These are phyloP conservation scores for Trachelus iudaicus DNA, from an alignment of 2,888 invertebrate genomes.

Conservation along the genomic window DNA sequence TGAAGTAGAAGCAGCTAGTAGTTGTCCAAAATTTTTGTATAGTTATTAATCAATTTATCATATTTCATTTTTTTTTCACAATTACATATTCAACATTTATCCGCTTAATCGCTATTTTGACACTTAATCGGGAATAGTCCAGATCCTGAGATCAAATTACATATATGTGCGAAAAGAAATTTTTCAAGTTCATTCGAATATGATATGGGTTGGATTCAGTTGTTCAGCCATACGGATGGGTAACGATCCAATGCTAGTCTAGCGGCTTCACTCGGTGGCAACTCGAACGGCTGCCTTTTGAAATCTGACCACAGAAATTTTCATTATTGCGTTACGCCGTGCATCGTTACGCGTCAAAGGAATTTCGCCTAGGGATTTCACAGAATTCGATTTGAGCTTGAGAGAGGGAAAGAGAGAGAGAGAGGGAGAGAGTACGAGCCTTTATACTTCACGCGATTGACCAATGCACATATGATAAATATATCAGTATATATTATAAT, in stretches of 20 bases:
- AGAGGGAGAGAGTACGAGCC: background rate
- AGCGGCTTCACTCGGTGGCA: conserved; percentile 11
- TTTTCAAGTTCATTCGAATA: background rate
- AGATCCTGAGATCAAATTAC: background rate
- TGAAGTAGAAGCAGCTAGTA: background rate
- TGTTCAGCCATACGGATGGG: background rate
- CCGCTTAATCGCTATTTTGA: background rate
- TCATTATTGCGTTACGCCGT: conserved; percentile 15
- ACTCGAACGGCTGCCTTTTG: conserved; percentile 14
- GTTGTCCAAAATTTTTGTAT: background rate
- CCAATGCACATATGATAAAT: background rate
- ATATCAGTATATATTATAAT: background rate
- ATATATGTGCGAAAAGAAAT: background rate
- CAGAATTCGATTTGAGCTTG: background rate
- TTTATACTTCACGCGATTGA: background rate
- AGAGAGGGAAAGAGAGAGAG: background rate
- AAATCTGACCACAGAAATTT: conserved; percentile 23
- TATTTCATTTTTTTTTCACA: background rate
- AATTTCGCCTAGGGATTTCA: background rate
- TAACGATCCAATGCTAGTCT: background rate
- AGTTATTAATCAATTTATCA: background rate
- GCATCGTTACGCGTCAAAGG: conserved; percentile 19
- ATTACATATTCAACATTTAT: background rate
- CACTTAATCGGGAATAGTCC: background rate
- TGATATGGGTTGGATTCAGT: background rate